Percentiles rank a stretch among this genome's conserved stretches.
Conservation (phyloP, 1,140 invertebrate genomes). For the Chelonus insularis region DNA sequence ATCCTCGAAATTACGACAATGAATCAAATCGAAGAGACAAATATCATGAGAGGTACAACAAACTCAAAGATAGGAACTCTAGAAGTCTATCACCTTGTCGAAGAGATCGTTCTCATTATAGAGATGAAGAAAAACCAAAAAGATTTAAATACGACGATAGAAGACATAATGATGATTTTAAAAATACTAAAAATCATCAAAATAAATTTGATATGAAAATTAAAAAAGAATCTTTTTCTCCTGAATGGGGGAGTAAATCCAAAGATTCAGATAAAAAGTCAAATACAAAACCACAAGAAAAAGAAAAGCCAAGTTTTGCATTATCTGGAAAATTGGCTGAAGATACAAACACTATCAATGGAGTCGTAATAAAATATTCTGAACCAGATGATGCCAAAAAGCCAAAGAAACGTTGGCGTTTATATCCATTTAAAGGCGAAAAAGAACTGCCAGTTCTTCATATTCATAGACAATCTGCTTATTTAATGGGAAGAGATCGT, state of each 20-base stretch:
- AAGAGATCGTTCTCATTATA: background rate
- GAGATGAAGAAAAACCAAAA: slow-evolving; percentile 30
- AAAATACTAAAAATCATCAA: slow-evolving; percentile 5
- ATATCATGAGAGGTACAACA: no score
- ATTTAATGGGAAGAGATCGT: slow-evolving; percentile 91
- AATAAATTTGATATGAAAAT: slow-evolving; percentile 30
- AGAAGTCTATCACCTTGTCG: slow-evolving; percentile 2
- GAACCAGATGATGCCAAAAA: slow-evolving; percentile 95
- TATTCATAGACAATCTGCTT: slow-evolving; percentile 96
- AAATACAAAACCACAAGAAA: slow-evolving; percentile 65
- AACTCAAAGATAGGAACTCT: no score
- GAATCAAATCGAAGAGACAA: no score
- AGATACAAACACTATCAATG: slow-evolving; percentile 94
- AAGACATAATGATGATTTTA: slow-evolving; percentile 18
- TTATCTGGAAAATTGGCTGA: slow-evolving; percentile 94
- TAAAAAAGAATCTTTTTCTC: slow-evolving; percentile 41
- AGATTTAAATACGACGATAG: slow-evolving; percentile 29
- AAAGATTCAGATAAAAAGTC: slow-evolving; percentile 44
- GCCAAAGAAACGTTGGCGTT: slow-evolving; percentile 90
- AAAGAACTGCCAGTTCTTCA: slow-evolving; percentile 87
- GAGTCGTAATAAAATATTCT: slow-evolving; percentile 96
- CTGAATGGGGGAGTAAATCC: slow-evolving; percentile 70
- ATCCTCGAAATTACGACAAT: no score
- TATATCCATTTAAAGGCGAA: slow-evolving; percentile 98
- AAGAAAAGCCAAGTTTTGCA: slow-evolving; percentile 92